Evolutionary conservation across 2,888 invertebrate species (phyloP).

Genomic region (Athripsodes cinereus): DNA sequence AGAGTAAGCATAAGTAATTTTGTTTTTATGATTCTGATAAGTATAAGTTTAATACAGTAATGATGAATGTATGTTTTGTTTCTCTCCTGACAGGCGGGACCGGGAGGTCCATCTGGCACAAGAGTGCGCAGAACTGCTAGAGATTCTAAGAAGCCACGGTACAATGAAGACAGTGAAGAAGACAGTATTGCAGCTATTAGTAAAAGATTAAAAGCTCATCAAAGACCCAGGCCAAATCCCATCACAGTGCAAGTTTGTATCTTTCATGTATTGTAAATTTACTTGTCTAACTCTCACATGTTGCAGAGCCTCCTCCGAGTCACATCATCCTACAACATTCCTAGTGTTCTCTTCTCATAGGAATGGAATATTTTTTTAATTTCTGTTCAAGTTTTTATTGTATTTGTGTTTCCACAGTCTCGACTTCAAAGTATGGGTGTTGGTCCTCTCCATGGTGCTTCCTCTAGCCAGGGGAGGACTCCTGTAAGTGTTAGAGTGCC

Average conservation of each 20-base stretch:
- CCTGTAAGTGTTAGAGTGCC: neutral
- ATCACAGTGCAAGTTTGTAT: conserved; percentile 15
- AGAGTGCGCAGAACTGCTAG: conserved; percentile 36
- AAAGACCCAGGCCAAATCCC: conserved; percentile 18
- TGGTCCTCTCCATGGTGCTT: neutral
- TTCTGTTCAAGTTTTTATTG: neutral
- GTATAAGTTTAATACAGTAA: too few species aligned
- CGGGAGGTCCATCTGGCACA: conserved; percentile 27
- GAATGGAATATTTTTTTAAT: too few species aligned
- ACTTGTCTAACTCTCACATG: too few species aligned
- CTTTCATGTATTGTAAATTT: neutral
- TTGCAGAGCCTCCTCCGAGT: too few species aligned
- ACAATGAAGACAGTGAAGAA: conserved; percentile 58
- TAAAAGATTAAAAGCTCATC: conserved; percentile 33
- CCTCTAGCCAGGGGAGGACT: neutral
- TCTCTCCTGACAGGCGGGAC: too few species aligned
- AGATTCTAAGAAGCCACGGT: conserved; percentile 45
- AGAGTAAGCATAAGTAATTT: conserved; percentile 3
- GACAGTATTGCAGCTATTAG: conserved; percentile 42
- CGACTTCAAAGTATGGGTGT: conserved; percentile 3
- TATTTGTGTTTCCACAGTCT: conserved; percentile 1
- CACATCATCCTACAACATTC: too few species aligned
- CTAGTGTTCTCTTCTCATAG: too few species aligned
- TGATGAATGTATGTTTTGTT: too few species aligned
- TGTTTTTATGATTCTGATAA: too few species aligned